These are phyloP conservation scores for Pardalotus punctatus DNA, from an alignment of 2,113 vertebrate species.

Conservation along the genomic window DNA sequence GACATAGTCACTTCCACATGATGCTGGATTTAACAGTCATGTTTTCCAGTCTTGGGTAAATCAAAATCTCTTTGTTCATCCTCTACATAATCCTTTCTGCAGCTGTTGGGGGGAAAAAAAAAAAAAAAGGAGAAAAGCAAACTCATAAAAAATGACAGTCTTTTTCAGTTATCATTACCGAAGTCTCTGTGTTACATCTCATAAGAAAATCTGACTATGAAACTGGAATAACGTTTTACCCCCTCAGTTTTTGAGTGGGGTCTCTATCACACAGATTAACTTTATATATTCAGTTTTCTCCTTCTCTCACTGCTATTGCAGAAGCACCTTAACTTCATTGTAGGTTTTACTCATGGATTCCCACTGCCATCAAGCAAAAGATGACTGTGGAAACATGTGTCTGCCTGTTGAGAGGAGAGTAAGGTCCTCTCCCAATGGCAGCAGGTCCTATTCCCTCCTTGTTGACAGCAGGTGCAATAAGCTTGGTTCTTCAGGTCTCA, in stretches of 20 bases:
- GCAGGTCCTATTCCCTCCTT: background rate
- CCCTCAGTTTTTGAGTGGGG: fast-evolving
- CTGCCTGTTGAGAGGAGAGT: background rate
- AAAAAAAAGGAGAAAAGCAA: background rate
- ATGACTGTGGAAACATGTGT: too few species aligned
- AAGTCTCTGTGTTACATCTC: background rate
- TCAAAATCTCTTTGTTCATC: background rate
- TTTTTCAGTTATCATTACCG: background rate
- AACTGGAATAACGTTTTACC: background rate
- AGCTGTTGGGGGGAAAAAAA: background rate
- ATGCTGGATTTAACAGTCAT: background rate
- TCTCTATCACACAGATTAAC: background rate
- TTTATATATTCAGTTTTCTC: background rate
- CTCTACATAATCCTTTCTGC: background rate
- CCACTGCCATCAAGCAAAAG: background rate
- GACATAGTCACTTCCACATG: background rate
- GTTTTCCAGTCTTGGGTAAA: background rate
- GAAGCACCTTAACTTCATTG: background rate
- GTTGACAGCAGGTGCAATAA: background rate
- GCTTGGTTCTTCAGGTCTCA: background rate
- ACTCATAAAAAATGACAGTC: background rate
- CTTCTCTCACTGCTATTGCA: background rate
- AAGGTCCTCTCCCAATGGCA: background rate
- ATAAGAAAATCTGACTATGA: background rate
- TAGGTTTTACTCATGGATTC: background rate